Percentiles rank a stretch among this genome's conserved stretches.
Conservation (phyloP, 2,888 invertebrate genomes). For the Parasteatoda lunata region DNA sequence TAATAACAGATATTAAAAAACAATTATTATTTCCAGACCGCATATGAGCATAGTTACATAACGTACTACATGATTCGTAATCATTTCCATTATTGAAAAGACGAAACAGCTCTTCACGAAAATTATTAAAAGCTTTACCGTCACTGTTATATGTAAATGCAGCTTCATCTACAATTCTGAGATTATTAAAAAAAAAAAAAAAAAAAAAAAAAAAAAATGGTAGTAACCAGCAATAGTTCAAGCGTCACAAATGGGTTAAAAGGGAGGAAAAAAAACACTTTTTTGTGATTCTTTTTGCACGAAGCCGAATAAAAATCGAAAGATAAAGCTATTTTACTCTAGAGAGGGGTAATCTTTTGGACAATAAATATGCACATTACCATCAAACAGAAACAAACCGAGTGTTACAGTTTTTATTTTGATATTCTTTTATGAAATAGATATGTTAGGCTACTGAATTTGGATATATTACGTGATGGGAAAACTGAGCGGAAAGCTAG, state of each 20-base stretch:
- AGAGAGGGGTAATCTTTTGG: slow-evolving; percentile 5
- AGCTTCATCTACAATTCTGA: too few species aligned
- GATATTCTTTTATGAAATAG: neutral
- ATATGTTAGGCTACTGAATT: slow-evolving; percentile 15
- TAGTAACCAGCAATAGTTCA: neutral
- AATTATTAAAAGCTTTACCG: too few species aligned
- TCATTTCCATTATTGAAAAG: too few species aligned
- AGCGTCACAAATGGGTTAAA: slow-evolving; percentile 21
- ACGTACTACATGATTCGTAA: too few species aligned
- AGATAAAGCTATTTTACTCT: neutral
- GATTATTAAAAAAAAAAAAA: too few species aligned
- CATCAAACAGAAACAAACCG: slow-evolving; percentile 30
- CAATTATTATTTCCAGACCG: too few species aligned
- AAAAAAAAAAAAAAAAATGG: neutral
- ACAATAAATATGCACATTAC: slow-evolving; percentile 59
- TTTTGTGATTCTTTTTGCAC: slow-evolving; percentile 4
- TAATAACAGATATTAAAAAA: too few species aligned
- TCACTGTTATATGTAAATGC: too few species aligned
- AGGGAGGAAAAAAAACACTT: neutral
- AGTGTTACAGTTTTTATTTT: slow-evolving; percentile 24
- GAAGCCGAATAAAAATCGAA: slow-evolving; percentile 26
- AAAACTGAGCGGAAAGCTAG: neutral
- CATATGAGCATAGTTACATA: too few species aligned
- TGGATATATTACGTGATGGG: slow-evolving; percentile 40
- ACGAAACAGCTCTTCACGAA: too few species aligned